Conservation (phyloP, 92 coral and sea anemone genomes). For the Porites rus region DNA sequence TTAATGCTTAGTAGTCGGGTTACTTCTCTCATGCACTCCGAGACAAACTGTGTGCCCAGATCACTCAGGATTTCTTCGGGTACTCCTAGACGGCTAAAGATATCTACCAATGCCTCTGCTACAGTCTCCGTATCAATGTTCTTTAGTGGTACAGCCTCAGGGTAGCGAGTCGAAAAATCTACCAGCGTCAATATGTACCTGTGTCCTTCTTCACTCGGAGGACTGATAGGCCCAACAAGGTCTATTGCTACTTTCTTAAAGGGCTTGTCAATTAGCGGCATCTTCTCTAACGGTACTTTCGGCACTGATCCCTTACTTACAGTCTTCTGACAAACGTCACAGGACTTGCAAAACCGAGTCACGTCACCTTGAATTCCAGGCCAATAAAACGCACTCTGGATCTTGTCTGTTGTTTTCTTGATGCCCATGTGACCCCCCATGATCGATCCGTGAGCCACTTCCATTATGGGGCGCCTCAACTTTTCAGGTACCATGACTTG, state of each 20-base stretch:
- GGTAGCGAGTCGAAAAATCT: too few species aligned
- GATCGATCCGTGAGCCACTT: conserved; percentile 55
- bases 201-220: conserved; percentile 41
- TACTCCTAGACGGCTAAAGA: too few species aligned
- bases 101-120: too few species aligned
- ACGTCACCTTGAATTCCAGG: conserved; percentile 56
- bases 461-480: conserved; percentile 46
- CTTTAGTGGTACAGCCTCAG: too few species aligned
- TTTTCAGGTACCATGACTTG: conserved; percentile 49
- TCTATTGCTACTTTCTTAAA: conserved; percentile 66
- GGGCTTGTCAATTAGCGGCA: conserved; percentile 76
- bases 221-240: conserved; percentile 41
- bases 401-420: conserved; percentile 44
- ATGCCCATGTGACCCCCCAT: conserved; percentile 46
- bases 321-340: conserved; percentile 73
- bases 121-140: too few species aligned
- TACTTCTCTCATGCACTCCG: too few species aligned
- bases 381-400: conserved; percentile 22
- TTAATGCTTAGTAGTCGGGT: conserved; percentile 39
- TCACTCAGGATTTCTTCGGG: too few species aligned
- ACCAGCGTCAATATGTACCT: too few species aligned
- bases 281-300: conserved; percentile 62
- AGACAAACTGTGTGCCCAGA: too few species aligned
- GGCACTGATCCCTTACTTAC: conserved; percentile 66
- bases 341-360: conserved; percentile 34